These are phyloP conservation scores for Zaprionus nigranus DNA, from an alignment of 1,140 invertebrate genomes.

Conservation along the genomic window DNA sequence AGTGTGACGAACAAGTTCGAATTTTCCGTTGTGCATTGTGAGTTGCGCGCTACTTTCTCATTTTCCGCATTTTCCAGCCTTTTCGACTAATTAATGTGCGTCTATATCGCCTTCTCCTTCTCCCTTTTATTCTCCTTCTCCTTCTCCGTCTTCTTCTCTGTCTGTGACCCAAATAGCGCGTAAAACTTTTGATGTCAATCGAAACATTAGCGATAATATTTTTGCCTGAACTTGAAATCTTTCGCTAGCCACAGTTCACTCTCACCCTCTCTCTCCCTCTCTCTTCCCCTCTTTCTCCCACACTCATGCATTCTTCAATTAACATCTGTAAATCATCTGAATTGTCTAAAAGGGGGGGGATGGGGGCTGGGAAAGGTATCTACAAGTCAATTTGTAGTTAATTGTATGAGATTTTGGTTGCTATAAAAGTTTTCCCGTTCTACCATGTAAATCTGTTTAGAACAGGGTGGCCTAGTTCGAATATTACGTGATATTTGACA, in stretches of 20 bases:
- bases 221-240: conserved; percentile 45
- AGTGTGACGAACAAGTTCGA: too few species aligned
- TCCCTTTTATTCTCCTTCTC: background rate
- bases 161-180: conserved; percentile 44
- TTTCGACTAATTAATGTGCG: conserved; percentile 49
- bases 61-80: conserved; percentile 32
- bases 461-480: background rate
- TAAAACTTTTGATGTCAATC: conserved; percentile 32
- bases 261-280: background rate
- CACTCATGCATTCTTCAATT: background rate
- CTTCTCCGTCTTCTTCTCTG: background rate
- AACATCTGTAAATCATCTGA: conserved; percentile 8
- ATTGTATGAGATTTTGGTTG: too few species aligned
- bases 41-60: background rate
- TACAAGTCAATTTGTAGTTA: too few species aligned
- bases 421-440: too few species aligned
- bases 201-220: conserved; percentile 24
- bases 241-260: background rate
- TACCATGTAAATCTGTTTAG: background rate
- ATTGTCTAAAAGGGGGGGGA: too few species aligned
- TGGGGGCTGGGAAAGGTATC: too few species aligned
- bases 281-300: background rate
- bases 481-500: background rate
- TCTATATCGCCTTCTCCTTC: background rate
- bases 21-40: too few species aligned